Base-by-base conservation (phyloP, 2,113 vertebrate genomes). In the Dipodomys merriami region DNA sequence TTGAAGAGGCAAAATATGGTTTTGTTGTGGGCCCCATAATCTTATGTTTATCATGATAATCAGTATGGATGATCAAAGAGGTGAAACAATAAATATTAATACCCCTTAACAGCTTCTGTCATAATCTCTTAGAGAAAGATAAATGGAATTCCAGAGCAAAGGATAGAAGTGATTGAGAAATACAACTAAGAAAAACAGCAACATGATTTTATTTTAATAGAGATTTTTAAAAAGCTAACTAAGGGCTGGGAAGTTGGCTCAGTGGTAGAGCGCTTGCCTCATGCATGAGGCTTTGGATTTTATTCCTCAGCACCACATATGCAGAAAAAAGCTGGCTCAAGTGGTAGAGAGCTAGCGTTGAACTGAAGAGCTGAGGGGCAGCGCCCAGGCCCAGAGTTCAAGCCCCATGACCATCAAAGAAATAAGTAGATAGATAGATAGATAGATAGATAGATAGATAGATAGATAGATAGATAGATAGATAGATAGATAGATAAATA, bases 51-150 rank as follows among this genome's bases (percentile, higher is more conserved):
- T 72, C 69, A 76, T 29, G 18, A 27, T 39, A n/a, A 64, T 78
- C 57, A 92, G 29, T 60, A 60, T 25, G 9, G 12, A 30, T 68
- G 30, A 92, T 72, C 33, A 72, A 82, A 91, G 84, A 85, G 72
- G 6, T 8, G 13, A 84, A 92, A 78, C 6, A 73, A 83, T 49
- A 64, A 53, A 84, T 81, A n/a, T 18, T 35, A n/a, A 81, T 44
- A 22, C 1, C 10, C 25, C 27, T 89, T 85, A 92, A 30, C 19
- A 78, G 39, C 35, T 76, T 88, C 76, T 81, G 64, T 57, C 46
- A 67, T 3, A 71, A 60, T 80, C 4, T 3, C 6, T 68, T 73
- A 88, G n/a, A 73, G 77, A 91, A 92, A 91, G 87, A 76, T 73
- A 64, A 88, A 78, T 9, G 19, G 20, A 80, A 83, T 57, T 53